Evolutionary conservation across 2,113 vertebrate genomes (phyloP).

Genomic region (Lepisosteus osseus): DNA sequence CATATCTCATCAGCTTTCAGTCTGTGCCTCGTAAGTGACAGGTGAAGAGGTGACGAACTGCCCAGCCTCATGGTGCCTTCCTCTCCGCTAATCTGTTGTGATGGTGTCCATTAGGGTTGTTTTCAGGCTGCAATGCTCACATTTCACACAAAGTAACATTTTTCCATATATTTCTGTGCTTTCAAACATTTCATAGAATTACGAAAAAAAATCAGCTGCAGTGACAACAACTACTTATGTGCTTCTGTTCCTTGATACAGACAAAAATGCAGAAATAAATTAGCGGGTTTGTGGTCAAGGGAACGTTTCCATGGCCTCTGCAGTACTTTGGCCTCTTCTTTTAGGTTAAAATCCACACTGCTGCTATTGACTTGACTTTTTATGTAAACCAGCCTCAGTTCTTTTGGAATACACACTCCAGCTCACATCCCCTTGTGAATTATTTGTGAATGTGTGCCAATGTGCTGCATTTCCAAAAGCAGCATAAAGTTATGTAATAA

Average conservation of each 20-base stretch:
- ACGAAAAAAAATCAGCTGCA: background rate
- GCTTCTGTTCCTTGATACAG: background rate
- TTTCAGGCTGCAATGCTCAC: no score
- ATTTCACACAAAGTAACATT: no score
- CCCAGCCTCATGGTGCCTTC: no score
- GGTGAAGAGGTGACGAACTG: no score
- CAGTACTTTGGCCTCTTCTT: background rate
- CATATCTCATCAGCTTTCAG: background rate
- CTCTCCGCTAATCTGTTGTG: no score
- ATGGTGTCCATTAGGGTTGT: no score
- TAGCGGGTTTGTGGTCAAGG: background rate
- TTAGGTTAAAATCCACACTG: constrained; percentile 1
- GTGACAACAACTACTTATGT: background rate
- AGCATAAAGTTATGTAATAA: no score
- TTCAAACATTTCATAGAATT: no score
- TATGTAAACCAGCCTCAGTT: background rate
- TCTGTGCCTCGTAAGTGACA: no score
- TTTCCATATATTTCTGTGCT: no score
- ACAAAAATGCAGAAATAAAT: background rate
- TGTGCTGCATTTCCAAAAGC: no score
- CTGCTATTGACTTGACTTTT: background rate
- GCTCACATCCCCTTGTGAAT: background rate
- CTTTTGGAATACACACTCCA: background rate
- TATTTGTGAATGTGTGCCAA: no score
- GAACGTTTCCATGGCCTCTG: background rate